Percentiles rank a stretch among this genome's conserved stretches.
Evolutionary conservation across 2,888 invertebrate genomes (phyloP).

Genomic region (Strigamia crassipes): DNA sequence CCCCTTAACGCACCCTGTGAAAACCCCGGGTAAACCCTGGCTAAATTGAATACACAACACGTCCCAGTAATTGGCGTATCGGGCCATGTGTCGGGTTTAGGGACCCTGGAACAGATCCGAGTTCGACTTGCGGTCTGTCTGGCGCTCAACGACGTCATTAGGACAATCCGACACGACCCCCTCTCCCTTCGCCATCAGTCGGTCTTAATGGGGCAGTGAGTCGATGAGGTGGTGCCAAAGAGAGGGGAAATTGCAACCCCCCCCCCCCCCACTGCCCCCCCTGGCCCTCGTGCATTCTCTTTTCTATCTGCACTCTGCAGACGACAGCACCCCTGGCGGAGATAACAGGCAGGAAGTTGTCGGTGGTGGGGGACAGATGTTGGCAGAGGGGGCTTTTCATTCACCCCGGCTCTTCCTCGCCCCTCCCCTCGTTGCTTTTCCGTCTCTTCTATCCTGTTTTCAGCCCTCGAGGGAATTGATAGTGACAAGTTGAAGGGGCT

Average conservation of each 20-base stretch:
- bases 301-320: not conserved
- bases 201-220: not conserved
- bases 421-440: not conserved
- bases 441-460: not conserved
- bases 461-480: constrained; percentile 3
- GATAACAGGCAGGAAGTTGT: constrained; percentile 10
- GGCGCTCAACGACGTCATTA: not conserved
- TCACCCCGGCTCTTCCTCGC: not conserved
- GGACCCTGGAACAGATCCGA: too few relatives aligned
- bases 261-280: too few relatives aligned
- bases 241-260: not conserved
- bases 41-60: too few relatives aligned
- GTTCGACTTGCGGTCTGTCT: not conserved
- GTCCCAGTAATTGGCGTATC: too few relatives aligned
- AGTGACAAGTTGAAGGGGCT: constrained; percentile 3
- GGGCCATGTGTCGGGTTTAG: too few relatives aligned
- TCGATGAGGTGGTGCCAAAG: not conserved
- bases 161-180: not conserved
- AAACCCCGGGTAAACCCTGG: too few relatives aligned
- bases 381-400: not conserved
- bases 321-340: not conserved
- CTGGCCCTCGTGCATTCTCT: not conserved
- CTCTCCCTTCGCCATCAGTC: not conserved
- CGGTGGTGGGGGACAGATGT: constrained; percentile 10
- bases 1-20: too few relatives aligned